Evolutionary conservation across 2,113 vertebrate genomes (phyloP).

Genomic region (Fulmarus glacialis): DNA sequence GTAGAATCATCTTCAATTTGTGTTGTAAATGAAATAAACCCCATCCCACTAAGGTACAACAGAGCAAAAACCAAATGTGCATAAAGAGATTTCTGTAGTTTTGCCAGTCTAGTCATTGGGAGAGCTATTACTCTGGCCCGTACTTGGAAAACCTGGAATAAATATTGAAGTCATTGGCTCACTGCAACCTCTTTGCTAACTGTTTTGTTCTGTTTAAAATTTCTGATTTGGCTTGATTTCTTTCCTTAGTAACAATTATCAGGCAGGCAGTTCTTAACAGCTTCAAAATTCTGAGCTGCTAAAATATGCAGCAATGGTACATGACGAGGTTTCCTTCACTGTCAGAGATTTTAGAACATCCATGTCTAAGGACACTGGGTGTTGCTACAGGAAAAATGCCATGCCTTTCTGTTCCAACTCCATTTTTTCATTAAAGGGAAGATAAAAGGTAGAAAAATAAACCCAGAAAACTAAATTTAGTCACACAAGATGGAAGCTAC

Average conservation of each 20-base stretch:
- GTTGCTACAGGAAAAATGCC: neutral
- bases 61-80: neutral
- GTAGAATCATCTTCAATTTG: neutral
- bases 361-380: neutral
- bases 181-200: neutral
- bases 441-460: conserved; percentile 8
- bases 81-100: neutral
- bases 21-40: neutral
- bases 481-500: neutral
- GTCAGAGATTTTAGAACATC: neutral
- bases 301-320: neutral
- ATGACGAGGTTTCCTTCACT: neutral
- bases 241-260: neutral
- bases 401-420: neutral
- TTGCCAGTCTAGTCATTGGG: neutral
- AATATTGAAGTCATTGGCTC: neutral
- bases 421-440: neutral
- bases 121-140: neutral
- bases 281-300: conserved; percentile 11
- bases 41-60: neutral
- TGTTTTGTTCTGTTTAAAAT: neutral
- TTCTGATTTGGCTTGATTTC: neutral
- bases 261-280: neutral
- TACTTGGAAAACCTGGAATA: neutral
- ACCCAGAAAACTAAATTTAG: conserved; percentile 24